These are phyloP conservation scores for Capitella teleta DNA, from an alignment of 1,140 invertebrate genomes.

Conservation along the genomic window DNA sequence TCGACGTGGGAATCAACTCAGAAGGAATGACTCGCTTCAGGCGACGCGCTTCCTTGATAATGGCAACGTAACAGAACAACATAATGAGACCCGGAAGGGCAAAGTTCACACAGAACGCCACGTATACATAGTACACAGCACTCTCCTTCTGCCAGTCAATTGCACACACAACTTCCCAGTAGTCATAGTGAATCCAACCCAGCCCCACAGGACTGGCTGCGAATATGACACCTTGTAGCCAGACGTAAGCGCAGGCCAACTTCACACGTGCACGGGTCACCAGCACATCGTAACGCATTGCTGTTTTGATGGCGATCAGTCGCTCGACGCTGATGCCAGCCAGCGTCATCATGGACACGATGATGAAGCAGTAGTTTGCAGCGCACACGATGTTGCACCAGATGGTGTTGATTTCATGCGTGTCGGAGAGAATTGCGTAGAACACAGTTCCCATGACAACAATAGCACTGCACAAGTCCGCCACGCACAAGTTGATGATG, in stretches of 20 bases:
- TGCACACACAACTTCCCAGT: slow-evolving; percentile 40
- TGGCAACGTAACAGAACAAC: slow-evolving; percentile 22
- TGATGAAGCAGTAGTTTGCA: slow-evolving; percentile 37
- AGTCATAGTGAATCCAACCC: slow-evolving; percentile 37
- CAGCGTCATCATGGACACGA: slow-evolving; percentile 38
- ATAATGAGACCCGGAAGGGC: slow-evolving; percentile 27
- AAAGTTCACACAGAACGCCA: slow-evolving; percentile 37
- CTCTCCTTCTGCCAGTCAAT: slow-evolving; percentile 32
- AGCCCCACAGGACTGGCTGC: slow-evolving; percentile 21
- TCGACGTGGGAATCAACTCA: too few species aligned
- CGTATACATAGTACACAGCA: slow-evolving; percentile 32
- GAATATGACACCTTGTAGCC: slow-evolving; percentile 18
- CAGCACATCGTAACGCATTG: slow-evolving; percentile 22
- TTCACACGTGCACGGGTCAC: slow-evolving; percentile 18
- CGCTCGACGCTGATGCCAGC: slow-evolving; percentile 35
- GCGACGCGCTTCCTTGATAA: slow-evolving; percentile 19
- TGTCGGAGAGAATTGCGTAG: slow-evolving; percentile 18
- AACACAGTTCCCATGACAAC: slow-evolving; percentile 30
- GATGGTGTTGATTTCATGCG: slow-evolving; percentile 15
- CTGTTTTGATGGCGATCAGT: slow-evolving; percentile 26
- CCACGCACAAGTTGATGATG: slow-evolving; percentile 30
- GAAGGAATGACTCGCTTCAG: neutral
- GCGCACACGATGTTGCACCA: slow-evolving; percentile 30
- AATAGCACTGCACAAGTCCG: slow-evolving; percentile 26
- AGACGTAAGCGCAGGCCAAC: slow-evolving; percentile 20